Conservation (phyloP, 2,888 invertebrate genomes). For the Acronicta alni region DNA sequence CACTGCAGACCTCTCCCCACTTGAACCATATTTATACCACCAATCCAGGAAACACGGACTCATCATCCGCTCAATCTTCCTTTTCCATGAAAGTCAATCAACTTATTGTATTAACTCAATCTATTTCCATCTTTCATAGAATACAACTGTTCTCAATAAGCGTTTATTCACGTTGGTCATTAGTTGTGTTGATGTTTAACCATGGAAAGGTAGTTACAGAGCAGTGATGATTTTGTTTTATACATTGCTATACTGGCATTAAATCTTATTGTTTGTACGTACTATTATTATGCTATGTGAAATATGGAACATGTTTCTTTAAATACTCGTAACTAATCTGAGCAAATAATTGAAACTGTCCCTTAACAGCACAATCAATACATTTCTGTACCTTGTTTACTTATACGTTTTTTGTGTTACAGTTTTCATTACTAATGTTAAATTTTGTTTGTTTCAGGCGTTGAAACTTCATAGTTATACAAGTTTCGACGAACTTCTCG, state of each 20-base stretch:
- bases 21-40: slow-evolving; percentile 67
- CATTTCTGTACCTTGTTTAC: too few relatives aligned
- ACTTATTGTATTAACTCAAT: slow-evolving; percentile 65
- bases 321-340: too few relatives aligned
- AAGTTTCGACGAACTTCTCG: slow-evolving; percentile 69
- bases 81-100: slow-evolving; percentile 81
- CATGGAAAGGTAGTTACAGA: slow-evolving; percentile 1
- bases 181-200: slow-evolving; percentile 11
- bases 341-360: too few relatives aligned
- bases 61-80: slow-evolving; percentile 69
- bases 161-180: slow-evolving; percentile 59
- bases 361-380: too few relatives aligned
- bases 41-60: slow-evolving; percentile 67
- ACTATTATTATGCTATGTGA: background rate
- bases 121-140: slow-evolving; percentile 80
- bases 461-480: slow-evolving; percentile 68
- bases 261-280: too few relatives aligned
- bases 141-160: slow-evolving; percentile 61
- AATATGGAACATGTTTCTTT: background rate
- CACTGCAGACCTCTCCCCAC: slow-evolving; percentile 40
- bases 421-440: slow-evolving; percentile 10
- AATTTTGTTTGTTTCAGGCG: slow-evolving; percentile 76
- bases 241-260: too few relatives aligned
- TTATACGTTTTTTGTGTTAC: too few relatives aligned
- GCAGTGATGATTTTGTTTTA: background rate